Base-by-base conservation (phyloP, 2,888 invertebrate species). In the Hermaeophaga mercurialis region DNA sequence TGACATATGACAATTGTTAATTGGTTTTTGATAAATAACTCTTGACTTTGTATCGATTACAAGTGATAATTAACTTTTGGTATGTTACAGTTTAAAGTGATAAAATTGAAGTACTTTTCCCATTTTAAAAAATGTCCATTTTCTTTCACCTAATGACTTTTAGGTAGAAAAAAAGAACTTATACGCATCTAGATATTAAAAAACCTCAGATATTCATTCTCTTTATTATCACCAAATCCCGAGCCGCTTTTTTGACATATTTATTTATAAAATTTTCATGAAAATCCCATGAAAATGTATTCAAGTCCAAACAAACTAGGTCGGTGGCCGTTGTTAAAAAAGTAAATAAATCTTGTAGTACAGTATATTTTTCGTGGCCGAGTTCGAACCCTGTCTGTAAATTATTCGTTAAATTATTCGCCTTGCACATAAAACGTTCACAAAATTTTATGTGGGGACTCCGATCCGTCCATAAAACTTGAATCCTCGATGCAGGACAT, bases 361-460 rank as follows among this genome's bases (percentile, higher is more conserved):
- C 17, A 7, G 28, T 33, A 19, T 31, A 41, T 41, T 39, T 39
- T 41, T 38, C n/a, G 12, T 9, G 26, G n/a, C 34, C 4, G 18
- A 18, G 17, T 31, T 11, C 12, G 14, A 31, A 18, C 28, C 49
- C 2, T 39, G 17, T 31, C 26, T 38, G 39, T 49, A 49, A 49
- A 49, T 49, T 49, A 49, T 49, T 38, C 26, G 48, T 17, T 45
- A 45, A 45, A 46, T 46, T 46, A 46, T 46, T 34, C 34, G 34
- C 22, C 39, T 28, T 49, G 12, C 31, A 17, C 19, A 41, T 22
- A 39, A 26, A 39, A 41, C 31, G 48, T 38, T 49, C 31, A 24
- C 9, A 18, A 48, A 17, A 24, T 49, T 49, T 39, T 41, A 49
- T 14, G 39, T 9, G 34, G 8, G 3, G 7, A 22, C 19, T 18